phyloP scores from a whole-genome alignment of 2,888 invertebrate species.

The Microplitis deprimator region DNA sequence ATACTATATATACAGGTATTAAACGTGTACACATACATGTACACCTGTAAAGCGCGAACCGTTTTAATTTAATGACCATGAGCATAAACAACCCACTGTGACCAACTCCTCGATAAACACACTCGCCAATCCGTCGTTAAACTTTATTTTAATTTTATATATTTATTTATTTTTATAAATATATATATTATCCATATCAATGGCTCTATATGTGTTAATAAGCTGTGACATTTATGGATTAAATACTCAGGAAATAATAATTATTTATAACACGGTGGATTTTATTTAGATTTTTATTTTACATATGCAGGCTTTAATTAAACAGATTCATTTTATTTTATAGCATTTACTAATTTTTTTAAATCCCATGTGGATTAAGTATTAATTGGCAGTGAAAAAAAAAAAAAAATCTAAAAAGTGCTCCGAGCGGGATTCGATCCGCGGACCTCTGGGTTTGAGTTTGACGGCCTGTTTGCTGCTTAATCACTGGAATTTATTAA shows the following conservation, averaged over 20 bases:
- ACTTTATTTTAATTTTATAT: slow-evolving; percentile 1
- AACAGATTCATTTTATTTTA: neutral
- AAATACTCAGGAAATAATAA: neutral
- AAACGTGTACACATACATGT: slow-evolving; percentile 17
- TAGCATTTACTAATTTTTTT: neutral
- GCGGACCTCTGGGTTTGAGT: neutral
- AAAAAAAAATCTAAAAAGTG: neutral
- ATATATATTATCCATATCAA: neutral
- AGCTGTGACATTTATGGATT: neutral
- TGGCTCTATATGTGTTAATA: neutral
- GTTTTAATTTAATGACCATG: slow-evolving; percentile 36
- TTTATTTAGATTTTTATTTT: neutral
- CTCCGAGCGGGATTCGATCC: neutral
- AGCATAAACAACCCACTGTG: slow-evolving; percentile 27
- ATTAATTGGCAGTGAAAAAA: neutral
- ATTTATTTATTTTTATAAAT: neutral
- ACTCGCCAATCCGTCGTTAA: neutral
- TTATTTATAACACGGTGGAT: neutral
- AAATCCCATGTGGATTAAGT: too few species aligned
- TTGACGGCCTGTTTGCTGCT: neutral
- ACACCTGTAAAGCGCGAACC: slow-evolving; percentile 36
- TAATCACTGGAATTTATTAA: neutral
- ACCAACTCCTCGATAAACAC: slow-evolving; percentile 33
- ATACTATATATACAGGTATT: neutral
- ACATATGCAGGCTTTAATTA: neutral